Evolutionary conservation across 2,113 vertebrate species (phyloP), one percentile per base, ranked within the genome.

Genomic region (Gorsachius goisagi): DNA sequence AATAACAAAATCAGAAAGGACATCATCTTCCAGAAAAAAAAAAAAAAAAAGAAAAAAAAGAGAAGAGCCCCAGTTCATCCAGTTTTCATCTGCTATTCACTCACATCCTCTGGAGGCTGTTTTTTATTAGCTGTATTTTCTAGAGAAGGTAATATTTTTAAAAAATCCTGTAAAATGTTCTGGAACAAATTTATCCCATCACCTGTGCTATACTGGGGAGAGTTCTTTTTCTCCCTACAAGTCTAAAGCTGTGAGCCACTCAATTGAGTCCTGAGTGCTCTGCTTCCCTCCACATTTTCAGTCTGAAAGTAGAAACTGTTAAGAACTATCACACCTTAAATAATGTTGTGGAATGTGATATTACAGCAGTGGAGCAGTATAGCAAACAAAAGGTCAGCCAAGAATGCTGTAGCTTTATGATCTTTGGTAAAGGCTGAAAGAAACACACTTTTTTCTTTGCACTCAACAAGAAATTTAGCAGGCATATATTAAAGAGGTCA

Each of bases 261-360:
- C 60, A 89, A 73, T 37, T 75, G 19, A 58, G 56, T 23, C 39
- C 73, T 55, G 28, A 94, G 47, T 68, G 24, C 62, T 85, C 19
- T 5, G 10, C 30, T 87, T 79, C 53, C 67, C 52, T 78, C 55
- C 82, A 69, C 52, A 47, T 27, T 92, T 89, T 45, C 83, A 68
- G 59, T 55, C 88, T 91, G 80, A 90, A 89, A 92, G 86, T 84
- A 66, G 75, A 91, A 95, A 77, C 17, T 71, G 63, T 63, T 89
- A 68, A 86, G 88, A 44, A 74, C 58, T 28, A 66, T 85, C 53
- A 72, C n/a, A 68, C n/a, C 49, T 96, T 95, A 97, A 96, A 96
- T 95, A 7, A 62, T 76, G 76, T 84, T 85, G 55, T 68, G 69
- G 45, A 94, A 90, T 87, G n/a, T 45, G 33, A 24, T 35, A 71